Evolutionary conservation across 2,888 invertebrate species (phyloP), one percentile per base, ranked within the genome.

Genomic region (Dolichomitus sp.): DNA sequence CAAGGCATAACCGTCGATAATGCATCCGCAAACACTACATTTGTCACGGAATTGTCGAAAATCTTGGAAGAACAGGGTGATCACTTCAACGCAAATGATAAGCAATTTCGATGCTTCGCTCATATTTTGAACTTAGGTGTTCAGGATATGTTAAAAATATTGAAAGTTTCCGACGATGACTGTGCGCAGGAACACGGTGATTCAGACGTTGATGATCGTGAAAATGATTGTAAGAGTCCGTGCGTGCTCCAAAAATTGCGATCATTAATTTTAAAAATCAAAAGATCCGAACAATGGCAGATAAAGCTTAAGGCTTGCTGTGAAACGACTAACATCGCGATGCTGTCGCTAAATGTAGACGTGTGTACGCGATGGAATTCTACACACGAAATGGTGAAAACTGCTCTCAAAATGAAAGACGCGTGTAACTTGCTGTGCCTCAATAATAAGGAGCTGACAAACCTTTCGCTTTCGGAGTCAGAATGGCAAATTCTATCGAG

Each of bases 1-100:
- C 69, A 77, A 66, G 82, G 82, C 4, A 82, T 84, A 19, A 83
- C 84, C 6, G 65, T 79, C 0, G 82, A 84, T 30, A 84, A 83
- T 72, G 78, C 78, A 11, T 63, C 75, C 0, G 73, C 75, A 12
- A 83, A 83, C 61, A 80, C 79, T 0, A 61, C 17, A 7, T 83
- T 85, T 72, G 23, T 81, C 23, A 54, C 14, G 12, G 80, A 81
- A 69, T 23, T 83, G 6, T 11, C 69, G n/a, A 57, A 42, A 30
- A 30, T 68, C 45, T 42, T 81, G 6, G 19, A 66, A 11, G 45
- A 73, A 27, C 42, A 54, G 14, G 30, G 57, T 11, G 42, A 63
- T 54, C 37, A 75, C 40, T 80, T 80, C 65, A n/a, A 45, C n/a
- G n/a, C 40, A 14, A 27, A 52, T 27, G 63, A 66, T 70, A 50